Evolutionary conservation across 1,140 invertebrate species (phyloP), one percentile per base, ranked within the genome.

Genomic region (Temnothorax curvispinosus): DNA sequence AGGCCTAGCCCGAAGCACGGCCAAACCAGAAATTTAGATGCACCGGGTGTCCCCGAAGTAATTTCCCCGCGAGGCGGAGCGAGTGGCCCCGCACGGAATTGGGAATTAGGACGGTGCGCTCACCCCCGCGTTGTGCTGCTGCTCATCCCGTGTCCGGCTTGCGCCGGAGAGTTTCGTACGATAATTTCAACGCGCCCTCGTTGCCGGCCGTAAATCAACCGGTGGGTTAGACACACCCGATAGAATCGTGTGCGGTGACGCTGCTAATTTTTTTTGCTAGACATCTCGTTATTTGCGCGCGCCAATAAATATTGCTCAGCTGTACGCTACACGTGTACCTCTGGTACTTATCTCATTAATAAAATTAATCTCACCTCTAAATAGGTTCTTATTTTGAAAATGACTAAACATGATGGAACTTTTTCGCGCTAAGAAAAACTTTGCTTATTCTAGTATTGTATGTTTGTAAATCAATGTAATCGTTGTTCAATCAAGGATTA

Each of bases 21-120:
- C 74, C 64, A 54, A 56, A 90, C 80, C 89, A 91, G 91, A 93
- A 92, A 93, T 93, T 91, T 92, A 93, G 90, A 92, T 93, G 88
- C 89, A 91, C 91, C 88, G 90, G 89, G 88, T 91, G 92, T 78
- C 78, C 74, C 54, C 71, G 35, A 86, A 85, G 76, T 81, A 85
- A 80, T 90, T 80, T 77, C 77, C 54, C 13, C 44, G 15, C n/a
- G 32, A 41, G 54, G 81, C 38, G 54, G 54, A 71, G 78, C 3
- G 65, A 38, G 80, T n/a, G 80, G 69, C 21, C 21, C 50, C 35
- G n/a, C n/a, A 13, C 35, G 71, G 71, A 87, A 62, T 65, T 64
- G 50, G 67, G 52, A 88, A 87, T 88, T 87, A 85, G 82, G 56
- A 69, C 41, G 77, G 78, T 32, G 44, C 58, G 32, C 32, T 62